Conservation (phyloP, 2,888 invertebrate genomes). For the Sarcophaga subvicina region DNA sequence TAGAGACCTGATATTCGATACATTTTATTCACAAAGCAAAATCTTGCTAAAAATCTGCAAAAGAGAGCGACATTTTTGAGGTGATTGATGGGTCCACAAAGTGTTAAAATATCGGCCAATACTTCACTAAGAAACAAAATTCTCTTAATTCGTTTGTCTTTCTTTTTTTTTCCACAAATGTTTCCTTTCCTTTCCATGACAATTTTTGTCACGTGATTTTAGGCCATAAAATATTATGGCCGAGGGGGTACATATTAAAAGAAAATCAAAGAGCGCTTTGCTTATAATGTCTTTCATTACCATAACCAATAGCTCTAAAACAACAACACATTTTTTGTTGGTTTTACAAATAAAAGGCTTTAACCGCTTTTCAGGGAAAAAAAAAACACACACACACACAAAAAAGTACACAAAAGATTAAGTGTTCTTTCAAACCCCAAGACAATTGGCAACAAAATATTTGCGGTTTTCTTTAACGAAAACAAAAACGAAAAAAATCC, state of each 20-base stretch:
- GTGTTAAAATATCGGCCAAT: no score
- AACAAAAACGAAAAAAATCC: not conserved
- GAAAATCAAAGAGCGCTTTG: not conserved
- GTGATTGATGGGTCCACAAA: no score
- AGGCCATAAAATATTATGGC: not conserved
- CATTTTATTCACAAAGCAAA: no score
- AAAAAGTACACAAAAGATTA: not conserved
- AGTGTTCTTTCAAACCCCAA: not conserved
- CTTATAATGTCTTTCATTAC: not conserved
- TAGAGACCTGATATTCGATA: no score
- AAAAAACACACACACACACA: no score
- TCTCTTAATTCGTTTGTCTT: not conserved
- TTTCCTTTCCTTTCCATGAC: not conserved
- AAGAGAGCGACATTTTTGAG: no score
- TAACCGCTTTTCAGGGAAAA: not conserved
- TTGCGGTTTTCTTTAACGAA: not conserved
- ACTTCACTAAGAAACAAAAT: no score
- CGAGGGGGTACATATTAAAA: not conserved
- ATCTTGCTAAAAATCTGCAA: no score
- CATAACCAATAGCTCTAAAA: not conserved
- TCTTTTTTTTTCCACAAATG: no score
- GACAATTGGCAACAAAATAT: not conserved
- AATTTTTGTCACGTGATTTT: not conserved
- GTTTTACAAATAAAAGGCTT: not conserved
- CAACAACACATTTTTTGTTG: not conserved